Conservation (phyloP, 2,888 invertebrate species). For the Cyrtodaria siliqua region DNA sequence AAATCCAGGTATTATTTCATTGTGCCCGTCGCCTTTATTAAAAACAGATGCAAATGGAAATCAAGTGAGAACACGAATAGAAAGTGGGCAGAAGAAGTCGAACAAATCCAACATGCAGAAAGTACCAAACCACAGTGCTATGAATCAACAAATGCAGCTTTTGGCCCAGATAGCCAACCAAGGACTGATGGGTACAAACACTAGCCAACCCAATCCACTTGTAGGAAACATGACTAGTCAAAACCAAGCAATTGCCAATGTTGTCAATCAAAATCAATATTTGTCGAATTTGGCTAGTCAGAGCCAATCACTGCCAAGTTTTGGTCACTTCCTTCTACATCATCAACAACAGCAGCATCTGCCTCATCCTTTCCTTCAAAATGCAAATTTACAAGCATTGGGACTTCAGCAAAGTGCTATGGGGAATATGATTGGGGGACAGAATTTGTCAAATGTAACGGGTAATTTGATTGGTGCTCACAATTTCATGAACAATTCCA, state of each 20-base stretch:
- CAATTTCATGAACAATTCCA: conserved; percentile 1
- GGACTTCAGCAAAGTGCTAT: conserved; percentile 37
- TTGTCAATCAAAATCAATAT: conserved; percentile 46
- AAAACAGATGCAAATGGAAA: conserved; percentile 41
- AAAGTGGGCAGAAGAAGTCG: conserved; percentile 14
- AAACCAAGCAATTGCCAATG: conserved; percentile 35
- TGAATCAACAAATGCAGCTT: conserved; percentile 61
- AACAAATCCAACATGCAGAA: conserved; percentile 7
- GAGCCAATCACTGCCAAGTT: conserved; percentile 72
- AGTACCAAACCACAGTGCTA: conserved; percentile 11
- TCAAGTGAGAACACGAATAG: conserved; percentile 19
- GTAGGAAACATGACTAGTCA: conserved; percentile 37
- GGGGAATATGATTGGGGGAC: conserved; percentile 36
- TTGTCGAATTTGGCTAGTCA: conserved; percentile 31
- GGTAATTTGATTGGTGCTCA: conserved; percentile 43
- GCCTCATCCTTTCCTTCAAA: conserved; percentile 59
- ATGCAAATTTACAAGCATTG: conserved; percentile 27
- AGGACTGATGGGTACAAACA: conserved; percentile 22
- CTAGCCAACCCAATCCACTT: conserved; percentile 34
- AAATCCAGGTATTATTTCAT: conserved; percentile 21
- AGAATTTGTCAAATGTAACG: conserved; percentile 31
- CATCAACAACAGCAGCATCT: conserved; percentile 72
- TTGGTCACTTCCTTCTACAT: conserved; percentile 75
- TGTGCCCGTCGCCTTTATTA: conserved; percentile 33
- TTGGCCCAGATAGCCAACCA: conserved; percentile 59